phyloP scores from a whole-genome alignment of 2,113 vertebrate species.

The Pipa parva region DNA sequence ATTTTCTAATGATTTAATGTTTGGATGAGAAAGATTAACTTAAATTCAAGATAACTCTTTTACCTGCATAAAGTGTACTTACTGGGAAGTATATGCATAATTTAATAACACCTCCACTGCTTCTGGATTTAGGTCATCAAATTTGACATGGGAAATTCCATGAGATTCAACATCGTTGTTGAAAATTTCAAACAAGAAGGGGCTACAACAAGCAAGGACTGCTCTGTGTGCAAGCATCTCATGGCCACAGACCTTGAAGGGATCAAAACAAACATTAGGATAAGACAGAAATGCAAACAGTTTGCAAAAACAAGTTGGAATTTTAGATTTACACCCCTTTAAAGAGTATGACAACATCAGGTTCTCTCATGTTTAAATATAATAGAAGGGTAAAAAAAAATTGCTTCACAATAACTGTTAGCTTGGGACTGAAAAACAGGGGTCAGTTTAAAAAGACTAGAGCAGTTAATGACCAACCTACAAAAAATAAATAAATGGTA shows the following conservation, averaged over 20 bases:
- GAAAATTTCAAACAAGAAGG: slow-evolving; percentile 97
- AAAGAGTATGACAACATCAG: no score
- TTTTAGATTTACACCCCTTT: no score
- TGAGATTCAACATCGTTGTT: slow-evolving; percentile 89
- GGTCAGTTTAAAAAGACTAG: no score
- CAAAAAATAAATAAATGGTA: no score
- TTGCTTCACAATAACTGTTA: no score
- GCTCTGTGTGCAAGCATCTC: slow-evolving; percentile 95
- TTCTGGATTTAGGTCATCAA: slow-evolving; percentile 94
- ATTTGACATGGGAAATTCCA: slow-evolving; percentile 89
- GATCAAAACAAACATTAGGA: slow-evolving; percentile 9
- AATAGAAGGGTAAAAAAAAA: no score
- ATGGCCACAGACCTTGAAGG: slow-evolving; percentile 85
- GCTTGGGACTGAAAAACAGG: no score
- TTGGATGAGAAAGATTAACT: slow-evolving; percentile 8
- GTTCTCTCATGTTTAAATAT: no score
- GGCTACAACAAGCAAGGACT: slow-evolving; percentile 96
- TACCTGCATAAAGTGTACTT: slow-evolving; percentile 59
- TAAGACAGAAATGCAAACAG: slow-evolving; percentile 2
- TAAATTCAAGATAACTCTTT: slow-evolving; percentile 14
- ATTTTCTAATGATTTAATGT: no score
- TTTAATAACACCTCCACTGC: slow-evolving; percentile 95
- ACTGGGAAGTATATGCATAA: slow-evolving; percentile 98
- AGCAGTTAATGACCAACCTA: no score
- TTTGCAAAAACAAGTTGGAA: no score